These are phyloP conservation scores for Torymus auratus DNA, from an alignment of 2,888 invertebrate genomes.

Conservation along the genomic window DNA sequence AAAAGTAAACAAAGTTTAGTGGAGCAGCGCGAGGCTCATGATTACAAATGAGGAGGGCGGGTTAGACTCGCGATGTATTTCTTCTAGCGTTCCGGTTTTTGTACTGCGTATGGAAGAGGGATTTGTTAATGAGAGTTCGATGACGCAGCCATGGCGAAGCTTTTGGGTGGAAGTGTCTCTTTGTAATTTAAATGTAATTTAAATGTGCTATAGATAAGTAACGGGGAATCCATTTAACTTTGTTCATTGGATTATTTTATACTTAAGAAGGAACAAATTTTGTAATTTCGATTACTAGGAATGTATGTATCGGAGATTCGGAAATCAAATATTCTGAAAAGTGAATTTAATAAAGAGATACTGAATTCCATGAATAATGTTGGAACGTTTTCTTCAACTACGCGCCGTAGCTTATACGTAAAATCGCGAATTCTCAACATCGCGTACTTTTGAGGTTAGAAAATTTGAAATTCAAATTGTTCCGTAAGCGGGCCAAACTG, in stretches of 20 bases:
- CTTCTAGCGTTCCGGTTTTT: too few species aligned
- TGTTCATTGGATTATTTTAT: too few species aligned
- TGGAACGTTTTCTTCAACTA: background rate
- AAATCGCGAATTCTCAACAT: slow-evolving; percentile 29
- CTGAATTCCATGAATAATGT: slow-evolving; percentile 35
- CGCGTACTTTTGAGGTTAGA: slow-evolving; percentile 19
- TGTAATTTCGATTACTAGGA: too few species aligned
- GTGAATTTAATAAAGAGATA: slow-evolving; percentile 9
- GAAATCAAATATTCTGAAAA: background rate
- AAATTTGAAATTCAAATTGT: slow-evolving; percentile 34
- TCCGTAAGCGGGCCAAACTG: background rate
- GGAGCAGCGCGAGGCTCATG: slow-evolving; percentile 23
- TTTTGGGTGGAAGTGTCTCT: too few species aligned
- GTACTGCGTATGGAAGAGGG: too few species aligned
- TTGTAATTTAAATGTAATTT: too few species aligned
- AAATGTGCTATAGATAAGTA: too few species aligned
- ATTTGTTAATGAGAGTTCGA: too few species aligned
- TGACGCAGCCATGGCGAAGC: too few species aligned
- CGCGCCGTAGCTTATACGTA: background rate
- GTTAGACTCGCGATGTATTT: too few species aligned
- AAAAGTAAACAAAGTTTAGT: background rate
- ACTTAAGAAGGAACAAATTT: too few species aligned
- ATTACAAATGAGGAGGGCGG: slow-evolving; percentile 37
- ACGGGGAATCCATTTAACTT: too few species aligned
- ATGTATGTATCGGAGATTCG: background rate